These are phyloP conservation scores for Caradrina clavipalpis DNA, from an alignment of 2,888 invertebrate species.

Conservation along the genomic window DNA sequence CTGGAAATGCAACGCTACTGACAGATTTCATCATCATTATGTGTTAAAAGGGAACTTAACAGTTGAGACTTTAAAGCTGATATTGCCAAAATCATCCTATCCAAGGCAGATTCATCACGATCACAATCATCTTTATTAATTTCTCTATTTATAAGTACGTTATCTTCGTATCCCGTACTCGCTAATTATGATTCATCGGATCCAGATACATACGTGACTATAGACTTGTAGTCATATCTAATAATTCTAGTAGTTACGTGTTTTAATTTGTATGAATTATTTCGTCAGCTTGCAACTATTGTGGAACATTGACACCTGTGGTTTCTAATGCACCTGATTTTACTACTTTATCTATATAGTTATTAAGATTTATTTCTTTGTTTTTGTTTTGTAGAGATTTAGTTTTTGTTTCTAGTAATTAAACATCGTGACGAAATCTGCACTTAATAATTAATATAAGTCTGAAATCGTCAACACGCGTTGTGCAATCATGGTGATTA, in stretches of 20 bases:
- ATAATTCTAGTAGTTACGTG: constrained; percentile 25
- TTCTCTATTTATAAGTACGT: constrained; percentile 9
- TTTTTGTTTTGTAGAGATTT: neutral
- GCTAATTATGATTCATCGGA: constrained; percentile 29
- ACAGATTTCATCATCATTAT: neutral
- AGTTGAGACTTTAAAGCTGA: no score
- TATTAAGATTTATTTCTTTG: neutral
- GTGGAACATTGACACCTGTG: constrained; percentile 20
- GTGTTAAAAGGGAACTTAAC: neutral
- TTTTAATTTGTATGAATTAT: constrained; percentile 32
- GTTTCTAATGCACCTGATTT: constrained; percentile 26
- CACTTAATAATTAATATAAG: no score
- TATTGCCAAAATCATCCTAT: neutral
- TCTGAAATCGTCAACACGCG: no score
- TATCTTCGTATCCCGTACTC: constrained; percentile 25
- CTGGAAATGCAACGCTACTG: neutral
- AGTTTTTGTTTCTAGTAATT: no score
- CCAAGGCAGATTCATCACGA: neutral
- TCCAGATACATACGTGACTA: constrained; percentile 48
- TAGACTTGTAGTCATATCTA: constrained; percentile 44
- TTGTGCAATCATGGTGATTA: no score
- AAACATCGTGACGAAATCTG: no score
- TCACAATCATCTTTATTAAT: neutral
- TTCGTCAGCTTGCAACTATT: constrained; percentile 24
- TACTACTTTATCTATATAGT: neutral